Percentiles rank a stretch among this genome's conserved stretches.
These are phyloP conservation scores for Otolemur crassicaudatus DNA, from an alignment of 2,797 vertebrate species.

Conservation along the genomic window DNA sequence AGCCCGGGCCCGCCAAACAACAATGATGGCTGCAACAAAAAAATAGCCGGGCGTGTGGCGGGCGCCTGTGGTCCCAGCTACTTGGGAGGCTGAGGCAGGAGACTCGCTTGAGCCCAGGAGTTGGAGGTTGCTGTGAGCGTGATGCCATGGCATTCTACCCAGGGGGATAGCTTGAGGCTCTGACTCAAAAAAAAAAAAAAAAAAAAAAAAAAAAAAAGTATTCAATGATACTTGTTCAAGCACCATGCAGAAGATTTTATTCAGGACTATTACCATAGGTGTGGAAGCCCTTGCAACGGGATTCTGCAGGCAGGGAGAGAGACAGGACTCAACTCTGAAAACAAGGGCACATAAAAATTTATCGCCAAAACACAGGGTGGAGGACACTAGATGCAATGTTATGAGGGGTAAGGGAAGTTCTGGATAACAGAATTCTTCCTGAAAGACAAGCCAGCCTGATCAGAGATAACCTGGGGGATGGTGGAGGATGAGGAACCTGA, in stretches of 20 bases:
- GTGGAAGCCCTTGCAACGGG: not conserved
- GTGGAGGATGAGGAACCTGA: not conserved
- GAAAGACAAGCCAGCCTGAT: not conserved
- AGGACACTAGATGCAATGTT: not conserved
- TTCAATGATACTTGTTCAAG: not conserved
- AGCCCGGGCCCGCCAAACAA: too few species aligned
- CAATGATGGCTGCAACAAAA: too few species aligned
- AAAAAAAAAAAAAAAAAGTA: not conserved
- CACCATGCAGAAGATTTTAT: not conserved
- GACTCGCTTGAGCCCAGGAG: too few species aligned
- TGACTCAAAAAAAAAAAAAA: too few species aligned
- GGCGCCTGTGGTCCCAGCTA: too few species aligned
- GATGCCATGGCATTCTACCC: too few species aligned
- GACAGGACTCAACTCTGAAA: not conserved
- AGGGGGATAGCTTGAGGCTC: too few species aligned
- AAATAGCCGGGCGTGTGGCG: too few species aligned
- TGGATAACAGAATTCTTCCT: not conserved
- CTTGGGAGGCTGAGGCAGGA: too few species aligned
- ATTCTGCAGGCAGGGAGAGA: not conserved
- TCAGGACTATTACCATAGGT: not conserved
- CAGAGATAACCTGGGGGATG: not conserved
- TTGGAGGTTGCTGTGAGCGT: too few species aligned
- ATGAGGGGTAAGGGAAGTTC: not conserved
- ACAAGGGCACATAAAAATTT: not conserved
- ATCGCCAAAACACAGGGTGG: not conserved